Evolutionary conservation across 2,113 vertebrate genomes (phyloP).

Genomic region (Mormoops blainvillei): DNA sequence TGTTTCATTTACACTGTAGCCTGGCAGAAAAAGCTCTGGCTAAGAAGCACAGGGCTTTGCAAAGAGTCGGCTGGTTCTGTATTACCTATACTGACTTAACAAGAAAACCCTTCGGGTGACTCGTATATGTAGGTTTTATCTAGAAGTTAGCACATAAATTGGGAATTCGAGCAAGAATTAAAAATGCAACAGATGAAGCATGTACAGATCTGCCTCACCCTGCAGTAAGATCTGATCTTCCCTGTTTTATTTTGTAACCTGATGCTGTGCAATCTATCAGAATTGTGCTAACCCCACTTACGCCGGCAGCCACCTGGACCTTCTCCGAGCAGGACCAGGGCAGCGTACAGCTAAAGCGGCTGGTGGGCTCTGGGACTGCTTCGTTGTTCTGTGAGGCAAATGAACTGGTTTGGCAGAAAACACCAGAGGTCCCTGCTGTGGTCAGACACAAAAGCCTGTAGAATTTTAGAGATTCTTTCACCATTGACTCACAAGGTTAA

Average conservation of each 20-base stretch:
- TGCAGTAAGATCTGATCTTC: slow-evolving; percentile 63
- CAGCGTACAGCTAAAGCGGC: slow-evolving; percentile 84
- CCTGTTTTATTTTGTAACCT: slow-evolving; percentile 79
- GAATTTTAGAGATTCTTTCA: slow-evolving; percentile 82
- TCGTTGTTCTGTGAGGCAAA: slow-evolving; percentile 94
- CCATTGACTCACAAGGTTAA: slow-evolving; percentile 70
- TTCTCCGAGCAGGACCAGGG: slow-evolving; percentile 75
- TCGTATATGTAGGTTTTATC: background rate
- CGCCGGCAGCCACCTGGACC: slow-evolving; percentile 83
- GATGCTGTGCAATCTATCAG: slow-evolving; percentile 85
- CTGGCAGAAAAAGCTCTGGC: background rate
- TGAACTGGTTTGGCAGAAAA: slow-evolving; percentile 94
- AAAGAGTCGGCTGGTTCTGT: background rate
- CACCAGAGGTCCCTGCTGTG: slow-evolving; percentile 89
- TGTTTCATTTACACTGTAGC: background rate
- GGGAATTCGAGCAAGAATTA: slow-evolving; percentile 30
- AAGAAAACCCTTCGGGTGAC: slow-evolving; percentile 15
- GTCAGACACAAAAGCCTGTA: slow-evolving; percentile 81
- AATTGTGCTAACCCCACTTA: slow-evolving; percentile 90
- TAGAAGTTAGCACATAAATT: background rate
- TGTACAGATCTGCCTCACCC: background rate
- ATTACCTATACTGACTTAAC: background rate
- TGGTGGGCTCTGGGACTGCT: slow-evolving; percentile 96
- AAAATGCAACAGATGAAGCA: slow-evolving; percentile 23
- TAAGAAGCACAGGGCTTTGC: background rate